phyloP scores from a whole-genome alignment of 2,888 invertebrate species.

The Acleris laterana region DNA sequence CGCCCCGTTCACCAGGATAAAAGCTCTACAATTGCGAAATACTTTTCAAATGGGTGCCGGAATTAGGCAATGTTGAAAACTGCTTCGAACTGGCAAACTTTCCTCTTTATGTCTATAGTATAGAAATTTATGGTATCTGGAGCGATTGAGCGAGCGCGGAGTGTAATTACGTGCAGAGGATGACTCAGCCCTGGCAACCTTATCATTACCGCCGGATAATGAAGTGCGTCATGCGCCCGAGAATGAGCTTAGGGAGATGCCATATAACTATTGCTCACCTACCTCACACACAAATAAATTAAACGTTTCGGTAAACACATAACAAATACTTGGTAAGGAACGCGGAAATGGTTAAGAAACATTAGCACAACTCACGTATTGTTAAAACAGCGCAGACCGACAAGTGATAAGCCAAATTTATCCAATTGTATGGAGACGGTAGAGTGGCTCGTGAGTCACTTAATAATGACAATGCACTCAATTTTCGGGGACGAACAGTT shows the following conservation, averaged over 20 bases:
- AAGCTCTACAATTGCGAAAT: conserved; percentile 16
- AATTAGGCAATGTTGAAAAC: conserved; percentile 14
- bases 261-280: conserved; percentile 9
- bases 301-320: background rate
- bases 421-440: conserved; percentile 45
- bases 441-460: conserved; percentile 38
- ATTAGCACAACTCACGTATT: no score
- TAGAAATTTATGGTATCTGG: conserved; percentile 18
- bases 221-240: conserved; percentile 31
- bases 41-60: conserved; percentile 9
- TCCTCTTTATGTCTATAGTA: conserved; percentile 11
- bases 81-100: conserved; percentile 11
- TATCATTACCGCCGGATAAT: conserved; percentile 33
- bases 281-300: conserved; percentile 1
- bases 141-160: conserved; percentile 17
- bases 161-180: conserved; percentile 27
- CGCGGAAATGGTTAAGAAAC: no score
- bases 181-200: conserved; percentile 33
- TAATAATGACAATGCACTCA: conserved; percentile 42
- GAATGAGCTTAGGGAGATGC: conserved; percentile 20
- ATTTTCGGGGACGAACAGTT: conserved; percentile 45
- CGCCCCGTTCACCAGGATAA: conserved; percentile 5
- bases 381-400: background rate
- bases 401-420: conserved; percentile 46
- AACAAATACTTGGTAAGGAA: no score